Evolutionary conservation across 1,140 invertebrate species (phyloP).

Genomic region (Drosophila nikananu): DNA sequence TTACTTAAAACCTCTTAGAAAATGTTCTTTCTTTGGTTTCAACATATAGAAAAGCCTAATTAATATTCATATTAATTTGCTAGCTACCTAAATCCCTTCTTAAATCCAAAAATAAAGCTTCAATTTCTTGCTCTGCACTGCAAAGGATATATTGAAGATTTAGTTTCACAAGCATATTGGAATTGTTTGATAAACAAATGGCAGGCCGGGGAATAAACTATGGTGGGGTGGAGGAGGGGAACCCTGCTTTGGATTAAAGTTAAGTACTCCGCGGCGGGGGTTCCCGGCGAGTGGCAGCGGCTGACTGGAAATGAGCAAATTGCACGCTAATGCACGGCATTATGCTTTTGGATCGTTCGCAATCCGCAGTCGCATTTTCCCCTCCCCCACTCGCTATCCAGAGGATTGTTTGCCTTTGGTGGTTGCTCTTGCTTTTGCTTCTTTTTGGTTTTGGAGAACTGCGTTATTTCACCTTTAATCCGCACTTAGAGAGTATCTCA

Average conservation of each 20-base stretch:
- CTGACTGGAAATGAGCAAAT: constrained; percentile 81
- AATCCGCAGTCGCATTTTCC: constrained; percentile 13
- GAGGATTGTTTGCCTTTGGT: constrained; percentile 51
- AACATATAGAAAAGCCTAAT: not conserved
- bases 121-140: not conserved
- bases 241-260: constrained; percentile 53
- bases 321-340: constrained; percentile 81
- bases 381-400: constrained; percentile 8
- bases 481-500: constrained; percentile 62
- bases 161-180: constrained; percentile 76
- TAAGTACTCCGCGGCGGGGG: constrained; percentile 50
- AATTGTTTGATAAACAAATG: constrained; percentile 84
- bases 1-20: not conserved
- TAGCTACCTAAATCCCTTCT: not conserved
- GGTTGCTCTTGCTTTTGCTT: constrained; percentile 8
- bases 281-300: constrained; percentile 7
- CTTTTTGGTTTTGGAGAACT: constrained; percentile 35
- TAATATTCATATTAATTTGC: not conserved
- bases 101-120: too few species aligned
- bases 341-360: constrained; percentile 64
- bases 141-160: constrained; percentile 40
- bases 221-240: constrained; percentile 2
- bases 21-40: not conserved
- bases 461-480: constrained; percentile 81
- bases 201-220: constrained; percentile 38